These are phyloP conservation scores for Thera britannica DNA, from an alignment of 2,888 invertebrate genomes.

Conservation along the genomic window DNA sequence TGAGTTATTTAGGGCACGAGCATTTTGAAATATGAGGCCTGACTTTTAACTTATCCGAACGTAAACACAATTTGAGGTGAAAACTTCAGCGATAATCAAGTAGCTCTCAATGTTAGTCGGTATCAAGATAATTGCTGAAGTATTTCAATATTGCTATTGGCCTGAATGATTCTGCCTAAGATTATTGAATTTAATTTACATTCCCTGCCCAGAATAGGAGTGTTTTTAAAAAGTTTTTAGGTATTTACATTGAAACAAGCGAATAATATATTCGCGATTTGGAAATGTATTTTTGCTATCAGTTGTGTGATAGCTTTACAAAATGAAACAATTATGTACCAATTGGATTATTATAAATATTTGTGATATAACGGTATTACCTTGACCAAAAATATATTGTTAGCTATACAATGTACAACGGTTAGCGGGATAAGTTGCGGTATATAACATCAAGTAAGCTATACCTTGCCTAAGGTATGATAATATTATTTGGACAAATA, in stretches of 20 bases:
- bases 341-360: conserved; percentile 27
- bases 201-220: conserved; percentile 60
- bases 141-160: conserved; percentile 12
- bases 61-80: too few relatives aligned
- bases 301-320: conserved; percentile 22
- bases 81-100: not conserved
- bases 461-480: not conserved
- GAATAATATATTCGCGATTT: not conserved
- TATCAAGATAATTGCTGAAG: not conserved
- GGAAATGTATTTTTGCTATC: conserved; percentile 11
- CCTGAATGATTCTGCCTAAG: conserved; percentile 39
- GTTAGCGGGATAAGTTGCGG: conserved; percentile 11
- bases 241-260: conserved; percentile 1
- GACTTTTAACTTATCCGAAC: too few relatives aligned
- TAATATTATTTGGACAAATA: conserved; percentile 16
- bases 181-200: conserved; percentile 58
- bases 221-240: conserved; percentile 21
- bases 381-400: conserved; percentile 38
- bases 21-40: not conserved
- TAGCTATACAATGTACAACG: conserved; percentile 22
- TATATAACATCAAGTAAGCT: not conserved
- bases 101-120: not conserved
- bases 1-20: conserved; percentile 16
- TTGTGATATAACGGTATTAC: conserved; percentile 35
- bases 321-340: conserved; percentile 14